Evolutionary conservation across 2,113 vertebrate species (phyloP).

Genomic region (Cyanoramphus novaezelandiae): DNA sequence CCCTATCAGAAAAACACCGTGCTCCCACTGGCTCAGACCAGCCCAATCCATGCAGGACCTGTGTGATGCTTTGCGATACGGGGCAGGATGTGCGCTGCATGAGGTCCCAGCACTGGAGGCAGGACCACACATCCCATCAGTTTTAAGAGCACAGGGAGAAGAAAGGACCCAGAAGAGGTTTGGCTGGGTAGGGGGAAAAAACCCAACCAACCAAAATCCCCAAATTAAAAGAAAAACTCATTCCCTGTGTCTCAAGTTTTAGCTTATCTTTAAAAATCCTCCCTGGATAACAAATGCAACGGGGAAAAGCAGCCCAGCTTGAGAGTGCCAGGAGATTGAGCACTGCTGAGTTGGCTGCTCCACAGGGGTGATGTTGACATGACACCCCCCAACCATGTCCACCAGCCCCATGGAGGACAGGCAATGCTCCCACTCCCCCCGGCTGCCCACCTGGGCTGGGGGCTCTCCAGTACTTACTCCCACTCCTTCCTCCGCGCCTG

Average conservation of each 20-base stretch:
- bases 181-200: rapidly evolving
- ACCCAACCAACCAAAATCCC: not conserved
- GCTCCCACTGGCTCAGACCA: not conserved
- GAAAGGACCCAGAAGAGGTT: not conserved
- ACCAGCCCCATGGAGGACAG: rapidly evolving
- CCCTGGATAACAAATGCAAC: not conserved
- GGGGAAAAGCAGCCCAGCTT: not conserved
- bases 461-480: conserved; percentile 87
- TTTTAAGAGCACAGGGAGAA: not conserved
- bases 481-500: conserved; percentile 95
- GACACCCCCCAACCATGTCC: rapidly evolving
- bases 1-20: rapidly evolving
- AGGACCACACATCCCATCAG: not conserved
- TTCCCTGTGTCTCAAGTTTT: not conserved
- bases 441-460: conserved; percentile 15
- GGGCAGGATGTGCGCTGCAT: not conserved
- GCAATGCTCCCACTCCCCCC: not conserved
- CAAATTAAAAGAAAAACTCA: not conserved
- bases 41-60: not conserved
- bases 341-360: not conserved
- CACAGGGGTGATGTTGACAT: rapidly evolving
- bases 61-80: not conserved
- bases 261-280: not conserved
- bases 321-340: rapidly evolving
- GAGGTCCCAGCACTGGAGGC: not conserved